Percentiles rank a stretch among this genome's conserved stretches.
Evolutionary conservation across 2,113 vertebrate species (phyloP).

Genomic region (Syngnathus typhle): DNA sequence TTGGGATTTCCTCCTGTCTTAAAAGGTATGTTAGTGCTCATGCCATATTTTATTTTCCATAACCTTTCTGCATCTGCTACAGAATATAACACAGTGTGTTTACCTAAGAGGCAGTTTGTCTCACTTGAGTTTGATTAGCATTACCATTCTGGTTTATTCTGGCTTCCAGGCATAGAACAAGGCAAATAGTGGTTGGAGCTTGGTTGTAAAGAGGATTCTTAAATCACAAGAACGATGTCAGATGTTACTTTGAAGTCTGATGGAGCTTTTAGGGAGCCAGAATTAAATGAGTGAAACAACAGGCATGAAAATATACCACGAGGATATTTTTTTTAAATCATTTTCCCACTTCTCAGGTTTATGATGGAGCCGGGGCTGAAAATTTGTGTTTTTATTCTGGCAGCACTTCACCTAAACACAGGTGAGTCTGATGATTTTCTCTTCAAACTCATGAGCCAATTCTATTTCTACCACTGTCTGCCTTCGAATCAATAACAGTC

Average conservation of each 20-base stretch:
- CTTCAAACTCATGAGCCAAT: not conserved
- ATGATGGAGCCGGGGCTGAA: slow-evolving; percentile 42
- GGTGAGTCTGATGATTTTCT: slow-evolving; percentile 51
- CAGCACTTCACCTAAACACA: slow-evolving; percentile 39
- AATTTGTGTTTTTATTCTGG: slow-evolving; percentile 36
- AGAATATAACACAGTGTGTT: not conserved
- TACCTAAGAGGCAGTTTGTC: not conserved
- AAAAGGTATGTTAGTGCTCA: slow-evolving; percentile 37
- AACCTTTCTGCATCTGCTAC: not conserved
- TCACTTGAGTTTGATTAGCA: not conserved
- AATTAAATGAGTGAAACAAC: not conserved
- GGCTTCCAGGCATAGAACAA: not conserved
- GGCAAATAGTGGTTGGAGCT: not conserved
- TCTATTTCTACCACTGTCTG: not conserved
- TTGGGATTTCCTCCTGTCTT: slow-evolving; percentile 26
- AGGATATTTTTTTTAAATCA: not conserved
- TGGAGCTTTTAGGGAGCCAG: not conserved
- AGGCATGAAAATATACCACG: slow-evolving; percentile 3
- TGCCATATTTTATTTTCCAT: not conserved
- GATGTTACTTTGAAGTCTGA: not conserved
- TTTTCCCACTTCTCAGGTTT: slow-evolving; percentile 21
- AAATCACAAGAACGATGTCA: not conserved
- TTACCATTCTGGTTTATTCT: slow-evolving; percentile 8
- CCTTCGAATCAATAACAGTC: not conserved
- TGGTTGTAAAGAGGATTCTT: not conserved